Evolutionary conservation across 2,888 invertebrate species (phyloP).

Genomic region (Xylota sylvarum): DNA sequence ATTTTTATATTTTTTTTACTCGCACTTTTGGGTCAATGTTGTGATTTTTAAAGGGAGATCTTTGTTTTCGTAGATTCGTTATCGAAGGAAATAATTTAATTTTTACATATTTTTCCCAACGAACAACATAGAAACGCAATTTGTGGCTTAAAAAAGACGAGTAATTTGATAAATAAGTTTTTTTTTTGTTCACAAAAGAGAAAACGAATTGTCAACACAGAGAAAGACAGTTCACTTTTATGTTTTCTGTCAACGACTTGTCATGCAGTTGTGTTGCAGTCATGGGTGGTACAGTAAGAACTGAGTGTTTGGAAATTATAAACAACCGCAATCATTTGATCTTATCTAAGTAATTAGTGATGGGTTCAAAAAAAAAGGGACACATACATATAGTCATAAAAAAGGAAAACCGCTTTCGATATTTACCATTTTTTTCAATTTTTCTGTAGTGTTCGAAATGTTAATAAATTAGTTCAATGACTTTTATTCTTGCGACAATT

Average conservation of each 20-base stretch:
- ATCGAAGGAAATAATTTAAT: neutral
- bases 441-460: too few species aligned
- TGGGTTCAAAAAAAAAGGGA: too few species aligned
- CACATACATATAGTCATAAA: too few species aligned
- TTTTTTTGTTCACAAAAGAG: slow-evolving; percentile 42
- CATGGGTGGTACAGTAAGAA: slow-evolving; percentile 27
- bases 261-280: neutral
- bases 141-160: slow-evolving; percentile 1
- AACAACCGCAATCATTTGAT: too few species aligned
- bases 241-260: slow-evolving; percentile 58
- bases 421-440: too few species aligned
- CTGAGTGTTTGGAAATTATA: neutral
- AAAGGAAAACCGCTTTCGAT: too few species aligned
- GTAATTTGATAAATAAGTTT: slow-evolving; percentile 37
- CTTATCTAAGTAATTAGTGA: too few species aligned
- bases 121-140: slow-evolving; percentile 24
- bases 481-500: too few species aligned
- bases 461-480: too few species aligned
- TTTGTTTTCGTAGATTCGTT: slow-evolving; percentile 4
- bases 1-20: neutral
- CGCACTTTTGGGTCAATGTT: slow-evolving; percentile 27
- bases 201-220: slow-evolving; percentile 64
- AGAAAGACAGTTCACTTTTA: slow-evolving; percentile 63
- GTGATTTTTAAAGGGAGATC: neutral
- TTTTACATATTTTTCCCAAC: slow-evolving; percentile 33